Evolutionary conservation across 2,797 vertebrate species (phyloP), one percentile per base, ranked within the genome.

Genomic region (Australoheros facetus): DNA sequence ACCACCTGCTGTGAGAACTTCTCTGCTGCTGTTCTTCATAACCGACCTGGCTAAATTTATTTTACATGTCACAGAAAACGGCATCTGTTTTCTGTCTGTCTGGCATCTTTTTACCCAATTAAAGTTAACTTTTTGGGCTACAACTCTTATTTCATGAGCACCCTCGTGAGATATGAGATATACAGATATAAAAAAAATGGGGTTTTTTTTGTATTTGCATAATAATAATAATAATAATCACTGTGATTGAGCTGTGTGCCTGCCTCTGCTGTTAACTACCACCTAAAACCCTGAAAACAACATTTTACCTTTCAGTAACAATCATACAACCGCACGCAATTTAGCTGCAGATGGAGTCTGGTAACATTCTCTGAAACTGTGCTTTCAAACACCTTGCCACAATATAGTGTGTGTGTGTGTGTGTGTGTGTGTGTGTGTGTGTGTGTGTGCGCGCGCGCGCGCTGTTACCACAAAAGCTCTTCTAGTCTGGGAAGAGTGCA

Each of bases 391-490:
- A 26, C n/a, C 55, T 56, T 39, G 45, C 69, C 51, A 62, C 78
- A 79, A 53, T 17, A 75, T 1, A 17, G n/a, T 54, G 23, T 7
- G 70, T n/a, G n/a, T 12, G 73, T 28, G 23, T 45, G 69, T 34
- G 56, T 9, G 51, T 82, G 75, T 79, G 51, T 16, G 19, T 13
- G 10, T 19, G 75, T 10, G 9, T 37, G 34, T 11, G 34, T 37
- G 34, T 37, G 34, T 11, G 34, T 11, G 34, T 37, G 34, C 11
- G 34, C 11, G 34, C 11, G 34, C 11, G 37, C 3, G 37, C 3
- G 37, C 3, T 37, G 34, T 58, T 3, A 86, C 84, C 86, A 77
- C 81, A 79, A 66, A 55, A 8, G 12, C 62, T 75, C 39, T 77
- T 85, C 55, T 56, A 58, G n/a, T 71, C 48, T 32, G 4, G 74